Evolutionary conservation across 2,888 invertebrate species (phyloP).

Genomic region (Ferdinandea cuprea): DNA sequence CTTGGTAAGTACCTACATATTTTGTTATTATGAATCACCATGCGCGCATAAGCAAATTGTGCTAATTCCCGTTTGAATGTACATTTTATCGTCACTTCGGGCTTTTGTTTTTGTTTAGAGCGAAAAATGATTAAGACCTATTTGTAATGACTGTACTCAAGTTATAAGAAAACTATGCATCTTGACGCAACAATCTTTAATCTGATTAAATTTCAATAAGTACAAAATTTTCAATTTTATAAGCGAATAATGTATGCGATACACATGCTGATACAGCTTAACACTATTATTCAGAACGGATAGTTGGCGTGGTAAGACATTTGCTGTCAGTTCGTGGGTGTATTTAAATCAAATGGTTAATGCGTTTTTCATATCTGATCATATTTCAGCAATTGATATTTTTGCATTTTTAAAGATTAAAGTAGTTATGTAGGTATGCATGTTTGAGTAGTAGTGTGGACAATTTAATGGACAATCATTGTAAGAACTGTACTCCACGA

Average conservation of each 20-base stretch:
- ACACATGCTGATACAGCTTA: neutral
- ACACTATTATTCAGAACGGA: constrained; percentile 1
- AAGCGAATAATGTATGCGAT: constrained; percentile 16
- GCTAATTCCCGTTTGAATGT: too few relatives aligned
- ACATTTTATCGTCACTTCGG: constrained; percentile 9
- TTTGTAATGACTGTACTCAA: constrained; percentile 64
- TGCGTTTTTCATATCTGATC: constrained; percentile 17
- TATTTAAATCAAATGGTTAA: constrained; percentile 57
- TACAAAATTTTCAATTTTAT: constrained; percentile 60
- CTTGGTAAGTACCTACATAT: constrained; percentile 11
- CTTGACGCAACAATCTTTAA: constrained; percentile 65
- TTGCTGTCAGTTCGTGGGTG: constrained; percentile 64
- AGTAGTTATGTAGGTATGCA: too few relatives aligned
- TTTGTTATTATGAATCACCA: constrained; percentile 49
- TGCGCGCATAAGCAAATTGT: neutral
- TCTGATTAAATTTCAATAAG: constrained; percentile 55
- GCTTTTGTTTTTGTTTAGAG: neutral
- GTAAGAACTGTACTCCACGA: too few relatives aligned
- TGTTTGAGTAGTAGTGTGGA: too few relatives aligned
- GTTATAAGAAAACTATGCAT: constrained; percentile 52
- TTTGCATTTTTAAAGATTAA: too few relatives aligned
- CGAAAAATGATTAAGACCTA: constrained; percentile 49
- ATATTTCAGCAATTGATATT: neutral
- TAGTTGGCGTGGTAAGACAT: constrained; percentile 20
- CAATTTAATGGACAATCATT: too few relatives aligned